phyloP scores from a whole-genome alignment of 2,888 invertebrate species.

The Keiferia lycopersicella region DNA sequence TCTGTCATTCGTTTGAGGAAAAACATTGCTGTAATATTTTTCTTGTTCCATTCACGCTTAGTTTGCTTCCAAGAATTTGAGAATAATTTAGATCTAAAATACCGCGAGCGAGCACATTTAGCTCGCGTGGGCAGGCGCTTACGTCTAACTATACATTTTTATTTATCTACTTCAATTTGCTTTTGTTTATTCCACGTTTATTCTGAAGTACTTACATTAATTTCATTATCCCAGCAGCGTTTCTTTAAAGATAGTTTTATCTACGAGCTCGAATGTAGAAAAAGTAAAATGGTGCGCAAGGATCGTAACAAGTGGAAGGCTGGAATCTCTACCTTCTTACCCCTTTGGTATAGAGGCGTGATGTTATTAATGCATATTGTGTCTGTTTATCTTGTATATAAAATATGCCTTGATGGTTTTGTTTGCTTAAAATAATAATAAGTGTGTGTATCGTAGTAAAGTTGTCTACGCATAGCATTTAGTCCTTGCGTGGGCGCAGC shows the following conservation, averaged over 20 bases:
- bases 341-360: too few species aligned
- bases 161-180: conserved; percentile 39
- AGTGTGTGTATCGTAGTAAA: not conserved
- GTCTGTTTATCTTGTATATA: too few species aligned
- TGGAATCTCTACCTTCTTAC: too few species aligned
- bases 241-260: not conserved
- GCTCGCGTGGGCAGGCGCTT: conserved; percentile 33
- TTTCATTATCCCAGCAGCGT: not conserved
- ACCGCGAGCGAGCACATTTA: not conserved
- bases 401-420: not conserved
- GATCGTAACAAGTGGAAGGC: too few species aligned
- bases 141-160: conserved; percentile 43
- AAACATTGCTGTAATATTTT: not conserved
- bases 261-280: not conserved
- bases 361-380: too few species aligned
- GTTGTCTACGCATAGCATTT: not conserved
- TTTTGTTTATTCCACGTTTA: conserved; percentile 33
- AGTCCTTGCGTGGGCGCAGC: conserved; percentile 15
- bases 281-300: not conserved
- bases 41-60: not conserved
- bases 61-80: conserved; percentile 5
- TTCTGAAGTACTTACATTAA: conserved; percentile 34
- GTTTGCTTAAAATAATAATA: not conserved
- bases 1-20: not conserved
- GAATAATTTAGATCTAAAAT: not conserved